Conservation (phyloP, 2,113 vertebrate species). For the Rafetus swinhoei region DNA sequence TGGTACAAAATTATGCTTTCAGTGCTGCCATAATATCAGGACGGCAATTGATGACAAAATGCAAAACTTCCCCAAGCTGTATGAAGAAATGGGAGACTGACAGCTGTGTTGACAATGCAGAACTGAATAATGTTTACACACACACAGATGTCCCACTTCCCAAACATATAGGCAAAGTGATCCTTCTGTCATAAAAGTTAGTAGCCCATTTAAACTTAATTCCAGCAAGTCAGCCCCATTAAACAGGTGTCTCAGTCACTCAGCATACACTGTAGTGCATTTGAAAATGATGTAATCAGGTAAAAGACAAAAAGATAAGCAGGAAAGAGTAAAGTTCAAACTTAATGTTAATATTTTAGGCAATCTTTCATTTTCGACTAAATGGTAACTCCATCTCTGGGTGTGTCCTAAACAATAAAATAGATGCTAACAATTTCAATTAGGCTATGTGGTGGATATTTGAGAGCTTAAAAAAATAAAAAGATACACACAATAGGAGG, state of each 20-base stretch:
- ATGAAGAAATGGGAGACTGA: neutral
- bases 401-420: neutral
- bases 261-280: neutral
- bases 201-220: neutral
- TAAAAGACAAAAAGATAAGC: slow-evolving; percentile 17
- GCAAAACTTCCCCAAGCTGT: neutral
- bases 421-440: neutral
- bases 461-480: neutral
- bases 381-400: neutral
- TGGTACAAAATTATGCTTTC: neutral
- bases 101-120: neutral
- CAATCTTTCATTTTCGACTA: neutral
- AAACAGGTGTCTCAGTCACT: slow-evolving; percentile 5
- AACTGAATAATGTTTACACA: fast-evolving
- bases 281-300: neutral
- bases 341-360: slow-evolving; percentile 17
- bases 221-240: neutral
- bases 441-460: slow-evolving; percentile 18
- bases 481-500: neutral
- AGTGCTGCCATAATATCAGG: neutral
- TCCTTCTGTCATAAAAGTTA: neutral
- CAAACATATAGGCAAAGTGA: neutral
- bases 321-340: slow-evolving; percentile 46
- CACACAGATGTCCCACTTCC: neutral
- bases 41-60: neutral